Evolutionary conservation across 2,113 vertebrate genomes (phyloP), one percentile per base, ranked within the genome.

Genomic region (Chloebia gouldiae): DNA sequence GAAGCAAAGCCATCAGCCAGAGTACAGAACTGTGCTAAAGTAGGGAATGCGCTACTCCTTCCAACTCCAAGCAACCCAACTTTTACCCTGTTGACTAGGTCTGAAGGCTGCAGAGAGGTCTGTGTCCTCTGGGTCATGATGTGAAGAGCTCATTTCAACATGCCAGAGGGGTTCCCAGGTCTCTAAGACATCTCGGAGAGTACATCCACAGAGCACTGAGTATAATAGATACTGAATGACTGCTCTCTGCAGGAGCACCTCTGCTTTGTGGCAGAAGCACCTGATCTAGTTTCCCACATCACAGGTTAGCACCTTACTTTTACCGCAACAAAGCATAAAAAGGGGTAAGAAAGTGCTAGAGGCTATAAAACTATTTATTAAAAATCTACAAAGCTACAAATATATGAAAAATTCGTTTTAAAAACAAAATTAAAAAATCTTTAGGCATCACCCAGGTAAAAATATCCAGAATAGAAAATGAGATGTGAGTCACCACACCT

Each of bases 11-110:
- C 56, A 22, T 25, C 50, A 65, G 2, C 16, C 28, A 19, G 17
- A 2, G 1, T 51, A 21, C 2, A 1, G 11, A 24, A 4, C 20
- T 69, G 7, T 51, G 24, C 56, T 71, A 24, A 25, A 2, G 2
- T 79, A 20, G 10, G 15, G 30, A 42, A 31, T 54, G 9, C 10
- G 66, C 23, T 13, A 19, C 2, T 57, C 23, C 12, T 86, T 49
- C 10, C 13, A 66, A 20, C 37, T 28, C 28, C 22, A 57, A 19
- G 17, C 39, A 23, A 25, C 8, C 40, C 6, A 15, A 14, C 2
- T 9, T 30, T 72, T 69, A 77, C 13, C 2, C 10, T 28, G 6
- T 0, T 1, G 24, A 11, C 22, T 31, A 13, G 3, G 42, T 75
- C 18, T 75, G 61, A 44, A 81, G 37, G 16, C 37, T 88, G 13